These are phyloP conservation scores for Eristalis tenax DNA, from an alignment of 2,888 invertebrate genomes.

Conservation along the genomic window DNA sequence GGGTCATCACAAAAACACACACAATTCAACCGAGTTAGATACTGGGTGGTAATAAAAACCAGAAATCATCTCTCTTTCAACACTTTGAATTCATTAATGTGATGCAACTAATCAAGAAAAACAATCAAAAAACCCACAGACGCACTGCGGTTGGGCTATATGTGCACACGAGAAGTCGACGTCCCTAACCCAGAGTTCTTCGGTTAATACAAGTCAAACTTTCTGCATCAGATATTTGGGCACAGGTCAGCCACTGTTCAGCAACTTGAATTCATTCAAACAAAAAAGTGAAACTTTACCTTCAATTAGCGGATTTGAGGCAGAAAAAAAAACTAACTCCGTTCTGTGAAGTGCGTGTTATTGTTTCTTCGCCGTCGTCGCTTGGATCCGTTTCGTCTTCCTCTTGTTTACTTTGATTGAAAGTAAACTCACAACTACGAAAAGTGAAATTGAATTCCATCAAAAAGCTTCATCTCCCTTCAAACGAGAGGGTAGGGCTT, in stretches of 20 bases:
- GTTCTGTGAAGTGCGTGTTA: constrained; percentile 4
- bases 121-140: neutral
- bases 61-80: constrained; percentile 36
- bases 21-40: constrained; percentile 10
- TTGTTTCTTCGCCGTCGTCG: neutral
- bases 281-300: constrained; percentile 41
- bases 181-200: neutral
- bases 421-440: constrained; percentile 8
- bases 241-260: neutral
- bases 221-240: neutral
- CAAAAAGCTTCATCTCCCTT: neutral
- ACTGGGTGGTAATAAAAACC: constrained; percentile 5
- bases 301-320: constrained; percentile 32
- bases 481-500: constrained; percentile 9
- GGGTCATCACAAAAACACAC: constrained; percentile 11
- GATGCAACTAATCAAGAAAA: constrained; percentile 44
- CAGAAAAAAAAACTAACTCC: neutral
- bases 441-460: constrained; percentile 30
- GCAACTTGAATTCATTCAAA: too few relatives aligned
- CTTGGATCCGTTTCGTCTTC: neutral
- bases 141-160: neutral
- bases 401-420: constrained; percentile 6
- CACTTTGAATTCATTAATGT: constrained; percentile 44
- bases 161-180: neutral
- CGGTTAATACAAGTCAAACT: neutral